These are phyloP conservation scores for Trachelus tabidus DNA, from an alignment of 2,888 invertebrate genomes.

Conservation along the genomic window DNA sequence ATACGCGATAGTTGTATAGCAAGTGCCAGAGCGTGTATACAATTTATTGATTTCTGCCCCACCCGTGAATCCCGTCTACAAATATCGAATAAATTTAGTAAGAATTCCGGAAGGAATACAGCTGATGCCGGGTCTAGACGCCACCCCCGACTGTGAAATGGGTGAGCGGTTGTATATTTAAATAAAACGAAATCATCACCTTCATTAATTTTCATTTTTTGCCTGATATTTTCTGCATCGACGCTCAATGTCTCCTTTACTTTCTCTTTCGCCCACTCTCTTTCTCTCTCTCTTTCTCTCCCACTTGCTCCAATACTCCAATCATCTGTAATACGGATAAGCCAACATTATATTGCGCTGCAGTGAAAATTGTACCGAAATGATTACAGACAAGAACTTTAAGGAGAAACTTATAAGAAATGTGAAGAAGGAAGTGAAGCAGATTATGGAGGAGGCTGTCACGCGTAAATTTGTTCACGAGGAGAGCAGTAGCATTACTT, in stretches of 20 bases:
- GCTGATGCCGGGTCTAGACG: conserved; percentile 24
- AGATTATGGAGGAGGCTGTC: conserved; percentile 96
- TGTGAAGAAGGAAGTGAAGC: conserved; percentile 93
- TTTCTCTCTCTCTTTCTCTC: not conserved
- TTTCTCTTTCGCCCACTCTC: not conserved
- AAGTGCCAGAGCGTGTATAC: not conserved
- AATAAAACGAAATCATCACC: not conserved
- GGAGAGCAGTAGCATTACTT: conserved; percentile 91
- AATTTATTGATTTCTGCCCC: conserved; percentile 6
- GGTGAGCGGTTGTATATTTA: conserved; percentile 11
- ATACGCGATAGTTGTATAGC: not conserved
- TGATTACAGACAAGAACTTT: conserved; percentile 66
- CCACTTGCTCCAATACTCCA: not conserved
- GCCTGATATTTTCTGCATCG: not conserved
- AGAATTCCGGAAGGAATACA: conserved; percentile 8
- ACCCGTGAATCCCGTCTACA: conserved; percentile 1
- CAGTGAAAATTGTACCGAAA: not conserved
- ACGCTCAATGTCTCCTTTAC: not conserved
- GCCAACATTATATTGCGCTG: not conserved
- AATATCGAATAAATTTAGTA: not conserved
- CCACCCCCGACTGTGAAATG: conserved; percentile 21
- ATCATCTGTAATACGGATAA: not conserved
- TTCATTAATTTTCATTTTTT: not conserved
- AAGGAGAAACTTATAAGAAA: conserved; percentile 82
- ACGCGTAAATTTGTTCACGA: conserved; percentile 93